Percentiles rank a stretch among this genome's conserved stretches.
Conservation (phyloP, 2,797 vertebrate genomes). For the Menidia menidia region DNA sequence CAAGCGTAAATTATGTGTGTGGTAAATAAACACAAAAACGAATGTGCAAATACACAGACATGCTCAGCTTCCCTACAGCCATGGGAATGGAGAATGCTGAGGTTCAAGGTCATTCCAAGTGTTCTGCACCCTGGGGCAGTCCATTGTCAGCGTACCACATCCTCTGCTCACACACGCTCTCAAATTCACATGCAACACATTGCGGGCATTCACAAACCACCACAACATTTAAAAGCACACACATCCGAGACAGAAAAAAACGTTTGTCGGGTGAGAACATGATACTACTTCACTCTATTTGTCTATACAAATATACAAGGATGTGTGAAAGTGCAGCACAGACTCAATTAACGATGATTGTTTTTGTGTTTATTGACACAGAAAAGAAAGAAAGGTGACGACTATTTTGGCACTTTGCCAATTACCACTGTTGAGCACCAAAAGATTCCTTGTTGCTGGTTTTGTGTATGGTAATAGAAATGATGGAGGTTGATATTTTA, state of each 20-base stretch:
- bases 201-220: conserved; percentile 42
- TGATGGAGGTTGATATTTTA: conserved; percentile 32
- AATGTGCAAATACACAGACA: conserved; percentile 56
- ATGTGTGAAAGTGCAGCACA: conserved; percentile 41
- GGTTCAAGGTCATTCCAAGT: conserved; percentile 89
- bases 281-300: conserved; percentile 74
- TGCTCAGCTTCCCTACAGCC: conserved; percentile 79
- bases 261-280: conserved; percentile 84
- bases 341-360: conserved; percentile 41
- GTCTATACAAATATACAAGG: conserved; percentile 35
- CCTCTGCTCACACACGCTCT: conserved; percentile 66
- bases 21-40: conserved; percentile 40
- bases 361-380: conserved; percentile 19
- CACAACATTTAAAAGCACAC: too few species aligned
- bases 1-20: conserved; percentile 30
- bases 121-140: conserved; percentile 85
- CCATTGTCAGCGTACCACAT: conserved; percentile 81
- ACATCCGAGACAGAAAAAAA: conserved; percentile 67
- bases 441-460: conserved; percentile 28
- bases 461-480: conserved; percentile 36
- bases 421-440: conserved; percentile 16
- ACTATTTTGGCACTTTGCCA: conserved; percentile 28
- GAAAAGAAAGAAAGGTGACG: conserved; percentile 14
- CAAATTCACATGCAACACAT: conserved; percentile 48
- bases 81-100: conserved; percentile 85